Evolutionary conservation across 2,888 invertebrate species (phyloP).

Genomic region (Pheosia gnoma): DNA sequence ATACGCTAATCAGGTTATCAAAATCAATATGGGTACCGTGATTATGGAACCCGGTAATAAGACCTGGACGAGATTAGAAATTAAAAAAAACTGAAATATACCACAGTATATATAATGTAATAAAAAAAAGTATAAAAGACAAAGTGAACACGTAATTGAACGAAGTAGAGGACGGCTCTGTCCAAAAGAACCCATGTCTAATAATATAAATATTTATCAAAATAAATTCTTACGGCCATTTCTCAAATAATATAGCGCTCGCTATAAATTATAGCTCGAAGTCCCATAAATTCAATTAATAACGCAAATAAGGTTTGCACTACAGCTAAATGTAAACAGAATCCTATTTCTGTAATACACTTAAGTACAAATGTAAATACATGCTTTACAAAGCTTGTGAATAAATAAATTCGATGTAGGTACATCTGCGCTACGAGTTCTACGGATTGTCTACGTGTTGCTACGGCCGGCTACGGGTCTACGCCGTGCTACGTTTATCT

Average conservation of each 20-base stretch:
- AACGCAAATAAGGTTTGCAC: not conserved
- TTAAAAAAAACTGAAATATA: no score
- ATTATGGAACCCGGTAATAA: no score
- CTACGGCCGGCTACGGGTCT: constrained; percentile 16
- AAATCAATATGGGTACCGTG: no score
- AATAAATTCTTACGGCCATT: not conserved
- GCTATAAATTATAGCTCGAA: not conserved
- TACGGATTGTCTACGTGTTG: constrained; percentile 24
- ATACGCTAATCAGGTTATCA: no score
- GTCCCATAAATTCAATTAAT: not conserved
- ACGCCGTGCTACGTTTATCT: constrained; percentile 25
- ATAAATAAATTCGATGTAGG: constrained; percentile 4
- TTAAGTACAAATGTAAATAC: constrained; percentile 2
- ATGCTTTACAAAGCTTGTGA: not conserved
- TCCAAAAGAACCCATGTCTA: no score
- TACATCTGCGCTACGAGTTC: constrained; percentile 11
- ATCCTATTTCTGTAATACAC: constrained; percentile 3
- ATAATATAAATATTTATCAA: no score
- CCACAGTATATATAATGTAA: no score
- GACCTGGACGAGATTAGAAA: no score
- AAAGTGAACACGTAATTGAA: no score
- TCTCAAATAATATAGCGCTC: not conserved
- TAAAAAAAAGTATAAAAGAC: no score
- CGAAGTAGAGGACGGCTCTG: no score
- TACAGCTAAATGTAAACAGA: not conserved